Base-by-base conservation (phyloP, 2,888 invertebrate species). In the Cotesia congregata region DNA sequence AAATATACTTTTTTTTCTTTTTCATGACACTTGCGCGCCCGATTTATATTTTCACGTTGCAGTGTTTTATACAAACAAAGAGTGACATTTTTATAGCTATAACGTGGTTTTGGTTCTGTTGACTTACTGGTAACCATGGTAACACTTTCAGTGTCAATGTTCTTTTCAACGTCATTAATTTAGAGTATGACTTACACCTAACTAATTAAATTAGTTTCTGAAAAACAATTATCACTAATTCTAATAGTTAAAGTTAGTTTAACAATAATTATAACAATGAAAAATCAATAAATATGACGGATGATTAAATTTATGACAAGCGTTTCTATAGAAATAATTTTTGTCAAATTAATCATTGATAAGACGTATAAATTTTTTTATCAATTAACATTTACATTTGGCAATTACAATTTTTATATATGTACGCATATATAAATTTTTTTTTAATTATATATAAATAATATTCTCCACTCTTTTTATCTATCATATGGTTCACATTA, bases 61-160 rank as follows among this genome's bases (percentile, higher is more conserved):
- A 7, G 20, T n/a, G 39, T 17, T 72, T 15, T 67, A 67, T 62
- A 68, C 50, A 50, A 41, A 64, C 64, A 64, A 17, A 15, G 15
- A 9, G n/a, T 9, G 2, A n/a, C 6, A 15, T 6, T 15, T 62
- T 62, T 62, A 15, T 62, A 15, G 6, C 15, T 62, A 20, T 15
- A 62, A 40, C 38, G 61, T n/a, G 15, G 12, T 12, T 12, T 50
- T 50, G 6, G 12, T 50, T 9, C 68, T 76, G 76, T 76, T 72
- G 76, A 69, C 20, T 30, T 50, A 15, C 9, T 39, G 15, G 76
- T 76, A 65, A 17, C 76, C 41, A 76, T 73, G 73, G 73, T 59
- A 0, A 75, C 71, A 38, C 5, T 15, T 75, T 75, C 71, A 75
- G 70, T 75, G 71, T 75, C 75, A 75, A 75, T 59, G 75, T 70